phyloP scores from a whole-genome alignment of 2,113 vertebrate genomes.

The Ailurus styani region DNA sequence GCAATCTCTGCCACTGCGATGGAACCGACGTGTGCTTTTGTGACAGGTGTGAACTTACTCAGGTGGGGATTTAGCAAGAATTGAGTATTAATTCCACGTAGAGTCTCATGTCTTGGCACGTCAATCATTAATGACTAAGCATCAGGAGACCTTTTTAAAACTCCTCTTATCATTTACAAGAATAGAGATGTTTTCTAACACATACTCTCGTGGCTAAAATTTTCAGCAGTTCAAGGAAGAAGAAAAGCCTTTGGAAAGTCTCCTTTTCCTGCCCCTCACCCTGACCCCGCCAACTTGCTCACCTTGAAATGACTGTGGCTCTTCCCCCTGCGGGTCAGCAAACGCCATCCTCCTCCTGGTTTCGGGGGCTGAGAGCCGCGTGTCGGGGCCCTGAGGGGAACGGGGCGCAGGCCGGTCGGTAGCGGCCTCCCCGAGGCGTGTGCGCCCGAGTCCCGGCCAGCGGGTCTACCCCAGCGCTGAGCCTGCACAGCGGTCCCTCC shows the following conservation, averaged over 20 bases:
- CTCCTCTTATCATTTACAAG: background rate
- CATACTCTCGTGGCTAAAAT: background rate
- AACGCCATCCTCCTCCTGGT: accelerated
- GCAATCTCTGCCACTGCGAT: accelerated
- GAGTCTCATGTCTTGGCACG: background rate
- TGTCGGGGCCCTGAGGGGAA: background rate
- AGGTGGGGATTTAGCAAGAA: background rate
- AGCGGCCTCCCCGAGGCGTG: background rate
- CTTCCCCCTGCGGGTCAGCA: background rate
- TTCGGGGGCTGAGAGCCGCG: accelerated
- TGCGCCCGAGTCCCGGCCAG: background rate
- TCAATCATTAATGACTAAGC: background rate
- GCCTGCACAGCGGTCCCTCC: background rate
- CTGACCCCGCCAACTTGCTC: background rate
- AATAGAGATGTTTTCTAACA: background rate
- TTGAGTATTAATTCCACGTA: accelerated
- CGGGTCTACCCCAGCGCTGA: background rate
- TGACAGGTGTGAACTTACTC: background rate
- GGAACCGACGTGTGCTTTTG: background rate
- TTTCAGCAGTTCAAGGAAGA: background rate
- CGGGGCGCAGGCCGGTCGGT: accelerated
- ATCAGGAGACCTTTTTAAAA: background rate
- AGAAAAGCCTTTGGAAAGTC: background rate
- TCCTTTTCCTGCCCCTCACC: too few species aligned
- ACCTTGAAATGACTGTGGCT: too few species aligned